A percentile compares a stretch with the other conserved stretches of the same genome.
phyloP scores from a whole-genome alignment of 1,140 invertebrate genomes.

The Pseudomyrmex concolor region DNA sequence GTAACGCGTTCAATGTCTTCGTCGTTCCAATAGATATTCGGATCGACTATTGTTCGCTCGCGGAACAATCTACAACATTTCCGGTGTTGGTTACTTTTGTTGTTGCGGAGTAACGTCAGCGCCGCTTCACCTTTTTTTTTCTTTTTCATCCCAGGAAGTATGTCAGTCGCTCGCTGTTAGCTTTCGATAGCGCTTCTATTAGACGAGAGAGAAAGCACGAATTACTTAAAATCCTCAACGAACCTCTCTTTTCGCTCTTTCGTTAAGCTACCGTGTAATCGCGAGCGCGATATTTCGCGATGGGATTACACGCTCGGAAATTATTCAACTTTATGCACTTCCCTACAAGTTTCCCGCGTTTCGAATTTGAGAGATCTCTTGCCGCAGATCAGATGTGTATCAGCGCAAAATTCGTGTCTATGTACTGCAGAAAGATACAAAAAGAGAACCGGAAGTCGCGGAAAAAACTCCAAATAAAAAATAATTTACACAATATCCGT shows the following conservation, averaged over 20 bases:
- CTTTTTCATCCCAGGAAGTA: conserved; percentile 49
- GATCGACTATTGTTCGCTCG: conserved; percentile 73
- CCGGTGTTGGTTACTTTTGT: conserved; percentile 66
- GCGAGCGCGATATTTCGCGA: conserved; percentile 1
- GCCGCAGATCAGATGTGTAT: too few species aligned
- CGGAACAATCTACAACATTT: conserved; percentile 69
- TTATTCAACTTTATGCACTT: conserved; percentile 27
- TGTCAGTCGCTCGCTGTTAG: conserved; percentile 62
- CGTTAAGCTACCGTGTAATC: conserved; percentile 17
- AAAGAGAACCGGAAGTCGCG: too few species aligned
- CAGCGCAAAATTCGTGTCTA: too few species aligned
- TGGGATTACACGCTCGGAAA: neutral
- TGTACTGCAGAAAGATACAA: too few species aligned
- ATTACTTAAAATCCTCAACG: conserved; percentile 57
- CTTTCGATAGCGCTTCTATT: conserved; percentile 16
- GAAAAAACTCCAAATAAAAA: too few species aligned
- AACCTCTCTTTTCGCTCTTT: conserved; percentile 40
- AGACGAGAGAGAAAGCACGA: conserved; percentile 64
- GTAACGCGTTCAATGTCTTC: conserved; percentile 47
- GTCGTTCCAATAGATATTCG: conserved; percentile 71
- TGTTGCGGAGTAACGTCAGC: neutral
- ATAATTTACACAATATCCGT: too few species aligned
- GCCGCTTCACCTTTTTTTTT: neutral
- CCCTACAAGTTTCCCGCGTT: too few species aligned
- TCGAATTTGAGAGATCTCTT: too few species aligned